A percentile compares a stretch with the other conserved stretches of the same genome.
Conservation (phyloP, 2,888 invertebrate species). For the Eulithis testata region DNA sequence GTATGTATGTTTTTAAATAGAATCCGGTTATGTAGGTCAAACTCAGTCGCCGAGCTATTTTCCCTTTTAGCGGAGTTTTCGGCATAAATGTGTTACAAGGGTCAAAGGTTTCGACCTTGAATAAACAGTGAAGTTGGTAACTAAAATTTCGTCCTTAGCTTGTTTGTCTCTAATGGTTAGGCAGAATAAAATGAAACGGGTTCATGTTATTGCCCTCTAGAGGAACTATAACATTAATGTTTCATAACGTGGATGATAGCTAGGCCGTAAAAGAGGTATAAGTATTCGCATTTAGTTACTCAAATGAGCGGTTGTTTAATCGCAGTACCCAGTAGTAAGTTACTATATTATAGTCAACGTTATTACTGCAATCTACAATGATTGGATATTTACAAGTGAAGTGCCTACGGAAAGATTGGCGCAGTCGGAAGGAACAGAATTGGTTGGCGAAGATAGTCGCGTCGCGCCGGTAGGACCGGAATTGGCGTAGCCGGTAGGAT, state of each 20-base stretch:
- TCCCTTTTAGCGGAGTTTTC: slow-evolving; percentile 20
- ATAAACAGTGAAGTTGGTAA: slow-evolving; percentile 9
- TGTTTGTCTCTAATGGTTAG: slow-evolving; percentile 2
- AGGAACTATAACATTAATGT: slow-evolving; percentile 30
- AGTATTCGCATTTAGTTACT: slow-evolving; percentile 7
- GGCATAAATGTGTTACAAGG: slow-evolving; percentile 28
- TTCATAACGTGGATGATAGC: slow-evolving; percentile 25
- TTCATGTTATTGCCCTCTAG: slow-evolving; percentile 20
- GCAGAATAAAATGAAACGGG: slow-evolving; percentile 22
- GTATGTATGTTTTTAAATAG: too few species aligned
- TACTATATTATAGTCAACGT: background rate
- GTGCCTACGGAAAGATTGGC: background rate
- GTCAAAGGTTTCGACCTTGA: slow-evolving; percentile 21
- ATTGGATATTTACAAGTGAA: too few species aligned
- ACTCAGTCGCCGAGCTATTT: slow-evolving; percentile 5
- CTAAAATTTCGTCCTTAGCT: slow-evolving; percentile 13
- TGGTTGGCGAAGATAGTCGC: background rate
- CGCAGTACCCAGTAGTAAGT: background rate
- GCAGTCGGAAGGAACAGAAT: background rate
- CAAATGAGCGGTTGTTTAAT: background rate
- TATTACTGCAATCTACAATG: background rate
- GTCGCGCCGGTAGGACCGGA: background rate
- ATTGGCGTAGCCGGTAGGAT: slow-evolving; percentile 12
- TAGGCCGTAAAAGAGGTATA: slow-evolving; percentile 22
- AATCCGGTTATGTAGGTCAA: slow-evolving; percentile 16